Conservation (phyloP, 2,797 vertebrate species). For the Macropus fuliginosus region DNA sequence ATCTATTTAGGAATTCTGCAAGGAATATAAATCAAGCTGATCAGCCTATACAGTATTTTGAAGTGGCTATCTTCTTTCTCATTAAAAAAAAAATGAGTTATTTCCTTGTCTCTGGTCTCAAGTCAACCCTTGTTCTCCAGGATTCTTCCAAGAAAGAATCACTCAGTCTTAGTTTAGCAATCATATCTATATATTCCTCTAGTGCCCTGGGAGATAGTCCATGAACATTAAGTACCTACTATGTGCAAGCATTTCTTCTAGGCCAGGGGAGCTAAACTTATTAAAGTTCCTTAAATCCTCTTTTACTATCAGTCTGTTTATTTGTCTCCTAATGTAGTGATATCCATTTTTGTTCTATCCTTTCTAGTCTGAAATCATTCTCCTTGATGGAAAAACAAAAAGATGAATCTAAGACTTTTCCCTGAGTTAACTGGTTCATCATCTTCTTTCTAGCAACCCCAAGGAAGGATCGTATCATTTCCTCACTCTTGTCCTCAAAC, state of each 20-base stretch:
- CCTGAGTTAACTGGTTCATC: background rate
- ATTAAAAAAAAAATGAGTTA: background rate
- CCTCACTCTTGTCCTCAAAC: background rate
- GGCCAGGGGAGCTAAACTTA: background rate
- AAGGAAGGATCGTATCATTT: background rate
- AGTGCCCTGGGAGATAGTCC: background rate
- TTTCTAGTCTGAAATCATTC: background rate
- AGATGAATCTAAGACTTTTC: background rate
- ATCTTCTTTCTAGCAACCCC: background rate
- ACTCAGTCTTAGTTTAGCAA: background rate
- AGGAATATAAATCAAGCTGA: background rate
- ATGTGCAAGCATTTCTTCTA: background rate
- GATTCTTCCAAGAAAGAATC: background rate
- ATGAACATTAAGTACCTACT: background rate
- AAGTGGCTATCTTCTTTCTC: background rate
- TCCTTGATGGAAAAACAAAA: background rate
- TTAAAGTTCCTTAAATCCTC: background rate
- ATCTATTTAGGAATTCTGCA: background rate
- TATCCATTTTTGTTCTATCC: background rate
- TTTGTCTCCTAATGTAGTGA: background rate
- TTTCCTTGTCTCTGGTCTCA: background rate
- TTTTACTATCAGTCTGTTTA: background rate
- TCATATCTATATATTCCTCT: background rate
- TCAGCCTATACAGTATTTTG: background rate
- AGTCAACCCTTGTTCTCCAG: background rate